These are phyloP conservation scores for Cnemophilus loriae DNA, from an alignment of 2,113 vertebrate species.

Conservation along the genomic window DNA sequence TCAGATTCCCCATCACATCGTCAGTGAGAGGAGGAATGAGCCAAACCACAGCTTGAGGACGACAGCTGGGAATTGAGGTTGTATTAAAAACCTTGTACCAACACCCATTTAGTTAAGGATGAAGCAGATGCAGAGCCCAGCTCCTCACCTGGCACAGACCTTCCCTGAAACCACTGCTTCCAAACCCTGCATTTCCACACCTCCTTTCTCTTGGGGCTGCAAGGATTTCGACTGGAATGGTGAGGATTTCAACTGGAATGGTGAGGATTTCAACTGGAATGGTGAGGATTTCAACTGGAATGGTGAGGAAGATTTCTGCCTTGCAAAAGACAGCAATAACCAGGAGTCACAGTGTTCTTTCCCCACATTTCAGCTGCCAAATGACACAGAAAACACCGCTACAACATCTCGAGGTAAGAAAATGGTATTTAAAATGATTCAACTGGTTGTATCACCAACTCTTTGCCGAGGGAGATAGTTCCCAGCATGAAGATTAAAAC, in stretches of 20 bases:
- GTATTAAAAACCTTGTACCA: rapidly evolving
- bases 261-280: too few relatives aligned
- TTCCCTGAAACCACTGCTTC: background rate
- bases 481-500: background rate
- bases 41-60: rapidly evolving
- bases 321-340: background rate
- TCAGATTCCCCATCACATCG: rapidly evolving
- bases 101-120: rapidly evolving
- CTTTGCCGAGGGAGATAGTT: background rate
- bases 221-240: too few relatives aligned
- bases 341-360: background rate
- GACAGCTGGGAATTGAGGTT: background rate
- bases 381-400: background rate
- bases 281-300: too few relatives aligned
- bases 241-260: too few relatives aligned
- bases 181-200: background rate
- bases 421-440: background rate
- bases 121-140: background rate
- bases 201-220: background rate
- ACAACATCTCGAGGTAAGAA: background rate
- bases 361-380: background rate
- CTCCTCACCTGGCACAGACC: background rate
- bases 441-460: background rate
- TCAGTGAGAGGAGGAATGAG: background rate
- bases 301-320: background rate